A percentile compares a stretch with the other conserved stretches of the same genome.
These are phyloP conservation scores for Xestia sexstrigata DNA, from an alignment of 2,888 invertebrate species.

Conservation along the genomic window DNA sequence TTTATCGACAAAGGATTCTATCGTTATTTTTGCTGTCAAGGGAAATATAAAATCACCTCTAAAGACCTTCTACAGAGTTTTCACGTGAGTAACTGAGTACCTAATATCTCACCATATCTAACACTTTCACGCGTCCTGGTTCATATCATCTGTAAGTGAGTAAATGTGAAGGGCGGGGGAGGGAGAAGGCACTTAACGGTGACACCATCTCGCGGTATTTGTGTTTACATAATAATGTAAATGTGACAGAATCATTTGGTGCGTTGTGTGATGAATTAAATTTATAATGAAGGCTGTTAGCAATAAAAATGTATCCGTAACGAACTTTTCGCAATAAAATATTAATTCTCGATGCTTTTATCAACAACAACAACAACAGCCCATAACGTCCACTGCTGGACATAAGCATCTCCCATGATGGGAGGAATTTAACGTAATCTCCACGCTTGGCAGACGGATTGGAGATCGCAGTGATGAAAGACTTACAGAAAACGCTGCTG, in stretches of 20 bases:
- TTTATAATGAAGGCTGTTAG: background rate
- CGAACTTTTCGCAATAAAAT: background rate
- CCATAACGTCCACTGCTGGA: too few species aligned
- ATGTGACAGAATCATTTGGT: slow-evolving; percentile 4
- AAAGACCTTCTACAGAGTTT: background rate
- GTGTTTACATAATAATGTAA: background rate
- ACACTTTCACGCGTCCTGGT: background rate
- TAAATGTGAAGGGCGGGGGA: background rate
- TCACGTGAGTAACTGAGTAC: too few species aligned
- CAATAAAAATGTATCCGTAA: background rate
- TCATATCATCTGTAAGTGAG: slow-evolving; percentile 15
- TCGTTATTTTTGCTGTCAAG: background rate
- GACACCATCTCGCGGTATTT: slow-evolving; percentile 10
- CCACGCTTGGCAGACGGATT: too few species aligned
- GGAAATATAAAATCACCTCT: background rate
- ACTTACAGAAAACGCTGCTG: too few species aligned
- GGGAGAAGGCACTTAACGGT: slow-evolving; percentile 9
- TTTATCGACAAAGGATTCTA: background rate
- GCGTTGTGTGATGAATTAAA: background rate
- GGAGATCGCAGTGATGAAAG: too few species aligned
- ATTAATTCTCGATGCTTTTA: background rate
- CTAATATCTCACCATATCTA: background rate
- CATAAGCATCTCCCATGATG: too few species aligned
- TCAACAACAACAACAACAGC: too few species aligned
- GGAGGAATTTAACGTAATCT: too few species aligned